These are phyloP conservation scores for Mantis religiosa DNA, from an alignment of 2,888 invertebrate species.

Conservation along the genomic window DNA sequence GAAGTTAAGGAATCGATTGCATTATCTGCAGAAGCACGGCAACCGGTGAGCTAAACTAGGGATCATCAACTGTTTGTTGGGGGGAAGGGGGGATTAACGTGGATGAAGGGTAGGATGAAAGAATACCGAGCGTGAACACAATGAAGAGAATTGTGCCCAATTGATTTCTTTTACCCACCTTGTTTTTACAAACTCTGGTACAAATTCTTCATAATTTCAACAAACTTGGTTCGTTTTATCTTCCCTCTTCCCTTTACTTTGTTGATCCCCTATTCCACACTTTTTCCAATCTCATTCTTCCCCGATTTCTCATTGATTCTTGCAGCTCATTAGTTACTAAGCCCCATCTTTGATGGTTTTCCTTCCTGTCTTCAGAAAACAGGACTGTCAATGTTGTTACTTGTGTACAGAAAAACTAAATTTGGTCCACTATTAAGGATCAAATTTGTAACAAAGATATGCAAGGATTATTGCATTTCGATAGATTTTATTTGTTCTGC, in stretches of 20 bases:
- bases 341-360: background rate
- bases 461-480: no score
- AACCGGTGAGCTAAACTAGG: background rate
- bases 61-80: background rate
- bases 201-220: background rate
- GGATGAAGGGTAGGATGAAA: background rate
- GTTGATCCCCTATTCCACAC: background rate
- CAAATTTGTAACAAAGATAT: background rate
- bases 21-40: background rate
- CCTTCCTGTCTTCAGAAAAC: background rate
- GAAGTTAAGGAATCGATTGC: background rate
- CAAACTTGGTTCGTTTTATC: background rate
- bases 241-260: background rate
- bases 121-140: background rate
- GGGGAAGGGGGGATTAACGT: background rate
- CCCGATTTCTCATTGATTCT: background rate
- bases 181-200: background rate
- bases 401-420: background rate
- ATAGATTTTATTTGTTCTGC: no score
- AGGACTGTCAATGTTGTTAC: background rate
- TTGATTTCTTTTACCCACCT: background rate
- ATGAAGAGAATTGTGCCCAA: background rate
- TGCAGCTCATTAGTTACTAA: background rate
- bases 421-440: background rate
- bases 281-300: background rate